Conservation (phyloP, 2,797 vertebrate species). For the Lerista edwardsae region DNA sequence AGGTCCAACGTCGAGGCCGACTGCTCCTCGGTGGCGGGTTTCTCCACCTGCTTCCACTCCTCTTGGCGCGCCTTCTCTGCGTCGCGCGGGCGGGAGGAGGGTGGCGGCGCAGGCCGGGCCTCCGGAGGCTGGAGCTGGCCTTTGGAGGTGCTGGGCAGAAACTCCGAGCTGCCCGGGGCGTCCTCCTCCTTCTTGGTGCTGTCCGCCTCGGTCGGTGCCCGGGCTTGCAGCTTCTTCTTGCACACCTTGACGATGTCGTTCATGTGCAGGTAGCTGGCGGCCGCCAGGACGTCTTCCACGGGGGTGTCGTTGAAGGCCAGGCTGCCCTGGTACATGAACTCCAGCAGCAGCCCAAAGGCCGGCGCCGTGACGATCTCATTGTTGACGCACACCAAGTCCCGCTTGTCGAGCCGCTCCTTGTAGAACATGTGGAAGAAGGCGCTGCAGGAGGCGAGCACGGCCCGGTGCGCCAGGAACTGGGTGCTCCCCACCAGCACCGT, state of each 20-base stretch:
- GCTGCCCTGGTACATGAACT: slow-evolving; percentile 94
- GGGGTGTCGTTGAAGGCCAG: slow-evolving; percentile 85
- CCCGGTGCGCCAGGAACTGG: slow-evolving; percentile 90
- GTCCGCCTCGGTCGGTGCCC: slow-evolving; percentile 89
- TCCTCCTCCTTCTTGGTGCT: slow-evolving; percentile 89
- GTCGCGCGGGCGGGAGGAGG: slow-evolving; percentile 28
- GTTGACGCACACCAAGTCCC: slow-evolving; percentile 85
- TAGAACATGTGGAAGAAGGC: slow-evolving; percentile 97
- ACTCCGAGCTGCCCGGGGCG: slow-evolving; percentile 23
- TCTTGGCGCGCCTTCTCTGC: slow-evolving; percentile 66
- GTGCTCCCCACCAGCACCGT: slow-evolving; percentile 88
- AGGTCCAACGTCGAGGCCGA: slow-evolving; percentile 70
- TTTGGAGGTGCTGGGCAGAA: slow-evolving; percentile 60
- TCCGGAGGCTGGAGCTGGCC: slow-evolving; percentile 41
- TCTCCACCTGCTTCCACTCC: slow-evolving; percentile 65
- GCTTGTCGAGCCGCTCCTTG: slow-evolving; percentile 83
- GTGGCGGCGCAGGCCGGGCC: slow-evolving; percentile 34
- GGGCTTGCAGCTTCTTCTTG: slow-evolving; percentile 88
- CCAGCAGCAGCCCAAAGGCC: slow-evolving; percentile 90
- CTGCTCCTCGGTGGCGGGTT: slow-evolving; percentile 27
- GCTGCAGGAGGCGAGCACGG: slow-evolving; percentile 91
- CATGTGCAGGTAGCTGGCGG: slow-evolving; percentile 97
- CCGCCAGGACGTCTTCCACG: slow-evolving; percentile 90
- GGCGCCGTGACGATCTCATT: slow-evolving; percentile 91
- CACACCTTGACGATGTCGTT: slow-evolving; percentile 95